Percentiles rank a stretch among this genome's conserved stretches.
Evolutionary conservation across 1,140 invertebrate genomes (phyloP).

Genomic region (Papilio dardanus): DNA sequence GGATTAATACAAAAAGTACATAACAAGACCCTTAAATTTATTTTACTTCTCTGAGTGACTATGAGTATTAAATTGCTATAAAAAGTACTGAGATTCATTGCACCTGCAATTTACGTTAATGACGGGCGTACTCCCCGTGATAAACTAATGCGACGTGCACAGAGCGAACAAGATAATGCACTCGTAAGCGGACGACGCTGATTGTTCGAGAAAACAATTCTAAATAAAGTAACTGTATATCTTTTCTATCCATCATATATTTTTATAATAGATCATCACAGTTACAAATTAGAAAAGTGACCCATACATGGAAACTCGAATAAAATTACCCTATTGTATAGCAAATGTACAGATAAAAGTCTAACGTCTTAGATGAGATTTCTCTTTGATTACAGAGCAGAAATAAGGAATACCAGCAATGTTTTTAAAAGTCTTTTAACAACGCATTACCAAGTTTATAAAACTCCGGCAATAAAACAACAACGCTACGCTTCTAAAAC

Average conservation of each 20-base stretch:
- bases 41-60: not conserved
- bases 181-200: not conserved
- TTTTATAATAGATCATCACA: no score
- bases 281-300: no score
- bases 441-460: not conserved
- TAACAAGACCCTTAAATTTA: not conserved
- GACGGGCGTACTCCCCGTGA: constrained; percentile 1
- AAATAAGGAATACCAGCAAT: not conserved
- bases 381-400: no score
- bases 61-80: constrained; percentile 7
- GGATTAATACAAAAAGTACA: not conserved
- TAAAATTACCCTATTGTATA: no score
- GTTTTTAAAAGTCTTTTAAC: not conserved
- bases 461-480: not conserved
- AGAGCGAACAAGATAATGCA: constrained; percentile 8
- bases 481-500: not conserved
- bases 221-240: not conserved
- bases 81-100: not conserved
- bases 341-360: no score
- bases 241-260: no score
- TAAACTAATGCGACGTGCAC: constrained; percentile 23
- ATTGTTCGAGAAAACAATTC: not conserved
- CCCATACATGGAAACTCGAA: no score
- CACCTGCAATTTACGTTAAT: constrained; percentile 21
- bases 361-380: no score